phyloP scores from a whole-genome alignment of 2,113 vertebrate species.

The Dermatemys mawii region DNA sequence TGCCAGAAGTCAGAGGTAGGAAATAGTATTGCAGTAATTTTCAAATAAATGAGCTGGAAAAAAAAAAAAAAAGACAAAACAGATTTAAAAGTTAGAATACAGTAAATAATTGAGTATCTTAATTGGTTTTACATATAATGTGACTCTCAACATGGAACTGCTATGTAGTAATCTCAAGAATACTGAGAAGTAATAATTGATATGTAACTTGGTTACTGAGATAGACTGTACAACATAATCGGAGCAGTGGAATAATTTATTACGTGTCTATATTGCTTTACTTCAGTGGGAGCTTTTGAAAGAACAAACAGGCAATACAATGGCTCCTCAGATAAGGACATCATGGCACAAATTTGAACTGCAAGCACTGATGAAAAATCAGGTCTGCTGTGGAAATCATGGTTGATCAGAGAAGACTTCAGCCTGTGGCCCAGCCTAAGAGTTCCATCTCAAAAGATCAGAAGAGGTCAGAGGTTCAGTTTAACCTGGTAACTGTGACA shows the following conservation, averaged over 20 bases:
- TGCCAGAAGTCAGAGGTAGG: slow-evolving; percentile 96
- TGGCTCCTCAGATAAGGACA: background rate
- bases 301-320: background rate
- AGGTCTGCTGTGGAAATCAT: background rate
- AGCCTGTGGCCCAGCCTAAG: background rate
- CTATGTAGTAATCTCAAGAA: background rate
- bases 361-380: background rate
- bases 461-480: background rate
- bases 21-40: slow-evolving; percentile 88
- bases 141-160: background rate
- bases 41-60: slow-evolving; percentile 89
- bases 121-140: background rate
- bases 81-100: background rate
- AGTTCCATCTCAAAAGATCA: background rate
- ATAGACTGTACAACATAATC: background rate
- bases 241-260: background rate
- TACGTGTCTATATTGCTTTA: background rate
- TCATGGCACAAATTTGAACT: background rate
- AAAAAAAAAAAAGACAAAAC: slow-evolving; percentile 27
- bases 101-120: background rate
- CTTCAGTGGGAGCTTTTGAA: background rate
- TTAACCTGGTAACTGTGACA: background rate
- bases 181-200: background rate
- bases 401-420: background rate
- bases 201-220: background rate